Conservation (phyloP, 2,888 invertebrate genomes). For the Athrips mouffetella region DNA sequence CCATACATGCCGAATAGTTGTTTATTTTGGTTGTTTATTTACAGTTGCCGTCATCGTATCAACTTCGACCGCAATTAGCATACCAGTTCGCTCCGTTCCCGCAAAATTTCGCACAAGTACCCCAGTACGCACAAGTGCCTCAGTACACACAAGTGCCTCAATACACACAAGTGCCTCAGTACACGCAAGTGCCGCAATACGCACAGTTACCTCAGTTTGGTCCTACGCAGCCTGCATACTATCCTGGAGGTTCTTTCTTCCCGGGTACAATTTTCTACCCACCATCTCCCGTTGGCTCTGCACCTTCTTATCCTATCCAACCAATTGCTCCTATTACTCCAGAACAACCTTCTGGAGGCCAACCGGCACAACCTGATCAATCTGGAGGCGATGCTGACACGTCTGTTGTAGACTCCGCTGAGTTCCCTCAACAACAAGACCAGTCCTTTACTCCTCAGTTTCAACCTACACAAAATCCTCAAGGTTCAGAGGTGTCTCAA, state of each 20-base stretch:
- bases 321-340: slow-evolving; percentile 28
- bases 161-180: slow-evolving; percentile 23
- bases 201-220: too few relatives aligned
- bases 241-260: slow-evolving; percentile 46
- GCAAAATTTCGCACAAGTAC: background rate
- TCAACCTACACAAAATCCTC: slow-evolving; percentile 23
- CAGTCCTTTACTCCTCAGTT: slow-evolving; percentile 29
- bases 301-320: slow-evolving; percentile 28
- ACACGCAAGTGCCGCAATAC: slow-evolving; percentile 32
- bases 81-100: slow-evolving; percentile 46
- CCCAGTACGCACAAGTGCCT: background rate
- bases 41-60: slow-evolving; percentile 50
- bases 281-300: slow-evolving; percentile 29
- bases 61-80: slow-evolving; percentile 47
- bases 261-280: slow-evolving; percentile 45
- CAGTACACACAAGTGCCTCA: slow-evolving; percentile 23
- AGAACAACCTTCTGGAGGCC: slow-evolving; percentile 18
- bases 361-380: slow-evolving; percentile 21
- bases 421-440: slow-evolving; percentile 37
- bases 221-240: slow-evolving; percentile 42
- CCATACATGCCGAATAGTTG: background rate
- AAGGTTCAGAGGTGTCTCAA: slow-evolving; percentile 15
- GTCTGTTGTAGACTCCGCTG: slow-evolving; percentile 63
- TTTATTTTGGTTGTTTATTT: slow-evolving; percentile 26
- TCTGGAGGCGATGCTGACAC: slow-evolving; percentile 54